Evolutionary conservation across 2,888 invertebrate species (phyloP), one percentile per base, ranked within the genome.

Genomic region (Eupithecia insigniata): DNA sequence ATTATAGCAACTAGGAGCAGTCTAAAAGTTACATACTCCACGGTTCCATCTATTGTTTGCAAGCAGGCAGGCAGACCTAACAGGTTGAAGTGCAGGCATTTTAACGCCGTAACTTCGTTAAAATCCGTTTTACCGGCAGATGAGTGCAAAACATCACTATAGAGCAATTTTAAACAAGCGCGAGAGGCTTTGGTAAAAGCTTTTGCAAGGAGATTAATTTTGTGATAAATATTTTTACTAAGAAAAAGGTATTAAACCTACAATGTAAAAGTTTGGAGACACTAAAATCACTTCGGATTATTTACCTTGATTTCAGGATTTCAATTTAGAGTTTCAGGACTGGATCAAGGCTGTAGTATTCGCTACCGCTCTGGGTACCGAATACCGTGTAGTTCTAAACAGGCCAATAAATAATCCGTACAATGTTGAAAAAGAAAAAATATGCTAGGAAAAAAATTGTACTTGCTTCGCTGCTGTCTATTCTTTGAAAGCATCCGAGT

Each of bases 41-140:
- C 83, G 79, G n/a, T n/a, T 36, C 3, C 2, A 10, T 51, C 10
- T 83, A 82, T 88, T 89, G 89, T 89, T 89, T 89, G 83, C 82
- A 76, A 84, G 84, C 81, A 83, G 84, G 86, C 83, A 82, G 82
- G 79, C 77, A 78, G 74, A 74, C 74, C 70, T 72, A 76, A 74
- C 75, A 75, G 77, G 71, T 74, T 55, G 76, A 69, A 80, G 80
- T 80, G 80, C 78, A 72, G 65, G 79, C 76, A 79, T 78, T 83
- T 80, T 79, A 80, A 78, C 76, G 76, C 71, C 78, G 73, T 83
- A 83, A 84, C 76, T 79, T 81, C 64, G 74, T 84, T 85, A 83
- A 70, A 65, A 67, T 51, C 70, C 74, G 70, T 75, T 78, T 79
- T 65, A 64, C 55, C 74, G 74, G 60, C 78, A 77, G 80, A 78